Base-by-base conservation (phyloP, 2,888 invertebrate species). In the Buathra laborator region DNA sequence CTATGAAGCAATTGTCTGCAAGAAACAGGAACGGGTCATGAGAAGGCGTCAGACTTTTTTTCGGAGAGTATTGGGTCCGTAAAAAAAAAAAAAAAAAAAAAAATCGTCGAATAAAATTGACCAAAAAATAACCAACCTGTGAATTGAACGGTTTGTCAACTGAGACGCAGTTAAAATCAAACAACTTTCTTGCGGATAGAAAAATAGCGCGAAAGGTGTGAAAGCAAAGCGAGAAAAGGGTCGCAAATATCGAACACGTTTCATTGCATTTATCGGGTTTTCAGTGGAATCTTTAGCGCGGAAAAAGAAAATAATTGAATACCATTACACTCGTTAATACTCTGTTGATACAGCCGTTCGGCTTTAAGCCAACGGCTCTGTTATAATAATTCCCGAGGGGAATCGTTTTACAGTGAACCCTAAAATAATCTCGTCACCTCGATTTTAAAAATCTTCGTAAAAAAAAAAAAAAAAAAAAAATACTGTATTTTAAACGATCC, bases 311-410 rank as follows among this genome's bases (percentile, higher is more conserved):
- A 86, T 87, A 89, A 87, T 90, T 87, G 86, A 88, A 89, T 87
- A 86, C 86, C 88, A 86, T 90, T 87, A 85, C 88, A 88, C 90
- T 90, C 89, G 89, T 89, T 90, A 88, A 90, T 90, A 88, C 89
- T 32, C 83, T 90, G 91, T 93, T 92, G 90, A 89, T 90, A 90
- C 93, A 92, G 92, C 93, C 92, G 93, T 84, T 87, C 86, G 87
- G 53, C 16, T 48, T 46, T 67, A 66, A 43, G 24, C 66, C 51
- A 56, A 32, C 64, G 14, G 51, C 10, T 51, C 53, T 74, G 66
- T 68, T 48, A 3, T 14, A 37, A 29, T 29, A 7, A 43, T 48
- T 24, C 56, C n/a, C 14, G 3, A 48, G 46, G 16, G 43, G 46
- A 51, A 51, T 51, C 64, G 56, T 56, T 37, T 14, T 16, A n/a